phyloP scores from a whole-genome alignment of 2,888 invertebrate genomes.

The Zelleria hepariella region DNA sequence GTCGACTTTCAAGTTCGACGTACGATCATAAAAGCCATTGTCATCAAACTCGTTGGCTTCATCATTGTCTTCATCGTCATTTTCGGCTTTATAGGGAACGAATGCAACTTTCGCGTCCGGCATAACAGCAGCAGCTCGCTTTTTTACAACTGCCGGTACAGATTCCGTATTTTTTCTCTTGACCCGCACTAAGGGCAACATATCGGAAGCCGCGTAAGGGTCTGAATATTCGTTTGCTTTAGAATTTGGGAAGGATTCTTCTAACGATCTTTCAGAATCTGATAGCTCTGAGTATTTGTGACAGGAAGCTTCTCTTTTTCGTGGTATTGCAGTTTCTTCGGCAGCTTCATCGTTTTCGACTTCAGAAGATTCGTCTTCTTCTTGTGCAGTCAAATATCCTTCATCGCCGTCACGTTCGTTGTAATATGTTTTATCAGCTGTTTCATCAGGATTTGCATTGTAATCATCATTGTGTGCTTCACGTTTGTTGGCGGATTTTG shows the following conservation, averaged over 20 bases:
- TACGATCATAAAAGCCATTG: conserved; percentile 58
- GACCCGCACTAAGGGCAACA: conserved; percentile 49
- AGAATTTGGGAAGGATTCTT: conserved; percentile 55
- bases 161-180: conserved; percentile 43
- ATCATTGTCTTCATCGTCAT: conserved; percentile 54
- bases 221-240: conserved; percentile 33
- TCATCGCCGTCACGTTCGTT: not conserved
- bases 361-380: conserved; percentile 26
- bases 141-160: conserved; percentile 18
- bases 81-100: conserved; percentile 45
- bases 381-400: conserved; percentile 15
- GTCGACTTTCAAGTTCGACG: conserved; percentile 35
- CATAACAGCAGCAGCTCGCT: conserved; percentile 38
- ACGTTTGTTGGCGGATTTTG: conserved; percentile 47
- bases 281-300: conserved; percentile 28
- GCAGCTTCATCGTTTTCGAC: not conserved
- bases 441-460: not conserved
- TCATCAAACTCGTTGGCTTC: conserved; percentile 66
- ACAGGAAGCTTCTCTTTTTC: conserved; percentile 34
- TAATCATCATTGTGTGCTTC: conserved; percentile 28
- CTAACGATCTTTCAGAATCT: conserved; percentile 47
- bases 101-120: conserved; percentile 48
- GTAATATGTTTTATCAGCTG: not conserved
- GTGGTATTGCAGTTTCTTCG: not conserved
- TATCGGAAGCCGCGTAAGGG: conserved; percentile 27